Base-by-base conservation (phyloP, 2,888 invertebrate species). In the Caenorhabditis angaria region DNA sequence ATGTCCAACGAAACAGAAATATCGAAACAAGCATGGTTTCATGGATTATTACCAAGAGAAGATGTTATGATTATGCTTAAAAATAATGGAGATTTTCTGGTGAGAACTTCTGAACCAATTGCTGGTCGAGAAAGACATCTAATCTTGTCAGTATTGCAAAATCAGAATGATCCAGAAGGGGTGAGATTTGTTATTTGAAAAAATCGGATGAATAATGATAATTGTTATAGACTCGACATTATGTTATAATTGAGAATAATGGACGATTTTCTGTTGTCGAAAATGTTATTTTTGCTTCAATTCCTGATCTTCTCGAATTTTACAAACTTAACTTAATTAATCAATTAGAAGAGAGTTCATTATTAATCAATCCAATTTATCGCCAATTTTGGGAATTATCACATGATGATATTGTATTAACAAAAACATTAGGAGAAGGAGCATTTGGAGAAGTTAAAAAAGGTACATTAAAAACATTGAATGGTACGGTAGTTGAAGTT, bases 351-450 rank as follows among this genome's bases (percentile, higher is more conserved):
- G n/a, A n/a, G n/a, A n/a, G n/a, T 14, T 10, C 8, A 10, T 10
- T 10, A 35, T 35, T 65, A 12, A 22, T 47, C 14, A 24, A 28
- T 18, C 70, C 77, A 12, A 61, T 81, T 20, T 22, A 12, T 5
- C 60, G 78, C 3, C 80, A 78, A 65, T 3, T 14, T 2, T 83
- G 82, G 81, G 83, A 82, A 58, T 65, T 79, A 6, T 51, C 61
- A 1, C 83, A 82, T 55, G 75, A 76, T 1, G 64, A 74, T 35
- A 71, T 83, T 51, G 41, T 35, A 22, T 61, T 70, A 18, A 56
- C 62, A 18, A 81, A 80, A 71, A 82, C 79, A 57, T 59, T 81
- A 35, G 83, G 83, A n/a, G n/a, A n/a, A n/a, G n/a, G n/a, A n/a
- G n/a, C n/a, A n/a, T n/a, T n/a, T n/a, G n/a, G n/a, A n/a, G 4